phyloP scores from a whole-genome alignment of 2,113 vertebrate genomes.

The Platycercus adscitus region DNA sequence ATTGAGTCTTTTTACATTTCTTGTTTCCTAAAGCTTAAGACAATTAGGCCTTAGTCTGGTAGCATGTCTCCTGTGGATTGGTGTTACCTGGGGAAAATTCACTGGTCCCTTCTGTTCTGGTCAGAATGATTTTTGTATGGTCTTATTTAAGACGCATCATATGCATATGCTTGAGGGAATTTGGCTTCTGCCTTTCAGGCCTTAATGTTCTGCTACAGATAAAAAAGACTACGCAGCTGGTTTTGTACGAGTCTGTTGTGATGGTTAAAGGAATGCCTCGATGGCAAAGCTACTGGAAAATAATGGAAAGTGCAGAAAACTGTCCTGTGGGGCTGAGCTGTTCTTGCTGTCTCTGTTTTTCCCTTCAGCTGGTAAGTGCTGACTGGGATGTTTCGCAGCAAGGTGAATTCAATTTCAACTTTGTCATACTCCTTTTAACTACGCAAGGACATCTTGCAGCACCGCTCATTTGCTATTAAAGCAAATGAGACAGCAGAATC shows the following conservation, averaged over 20 bases:
- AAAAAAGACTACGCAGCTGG: background rate
- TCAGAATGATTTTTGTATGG: background rate
- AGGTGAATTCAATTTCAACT: background rate
- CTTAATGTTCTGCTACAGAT: background rate
- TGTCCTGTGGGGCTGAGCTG: background rate
- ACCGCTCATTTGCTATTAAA: background rate
- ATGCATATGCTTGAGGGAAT: background rate
- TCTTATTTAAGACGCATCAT: background rate
- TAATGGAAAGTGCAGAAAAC: constrained; percentile 7
- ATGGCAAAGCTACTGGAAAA: constrained; percentile 46
- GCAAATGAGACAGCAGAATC: background rate
- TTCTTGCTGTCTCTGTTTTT: background rate
- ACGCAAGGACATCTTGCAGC: background rate
- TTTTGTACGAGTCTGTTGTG: constrained; percentile 21
- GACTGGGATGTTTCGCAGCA: background rate
- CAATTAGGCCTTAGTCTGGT: background rate
- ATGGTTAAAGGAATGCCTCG: constrained; percentile 8
- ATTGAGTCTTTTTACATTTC: background rate
- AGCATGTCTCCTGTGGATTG: background rate
- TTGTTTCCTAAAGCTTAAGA: background rate
- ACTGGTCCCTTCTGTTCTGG: background rate
- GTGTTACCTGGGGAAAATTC: background rate
- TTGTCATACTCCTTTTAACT: background rate
- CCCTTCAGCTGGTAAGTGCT: background rate
- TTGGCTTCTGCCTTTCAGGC: background rate